Conservation (phyloP, 2,113 vertebrate species). For the Choloepus hoffmanni region DNA sequence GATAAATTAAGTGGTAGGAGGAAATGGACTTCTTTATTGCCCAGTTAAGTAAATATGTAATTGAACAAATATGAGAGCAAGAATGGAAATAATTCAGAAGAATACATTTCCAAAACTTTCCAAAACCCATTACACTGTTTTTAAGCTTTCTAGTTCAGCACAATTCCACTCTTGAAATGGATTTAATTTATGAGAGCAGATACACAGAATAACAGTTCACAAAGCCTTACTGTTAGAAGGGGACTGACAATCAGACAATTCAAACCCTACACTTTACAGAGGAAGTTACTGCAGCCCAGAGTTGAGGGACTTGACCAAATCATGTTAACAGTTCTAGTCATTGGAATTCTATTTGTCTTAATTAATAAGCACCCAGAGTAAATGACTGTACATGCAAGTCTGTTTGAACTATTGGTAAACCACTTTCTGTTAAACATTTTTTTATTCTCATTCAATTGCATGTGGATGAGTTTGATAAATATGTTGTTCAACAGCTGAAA, state of each 20-base stretch:
- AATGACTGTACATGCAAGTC: neutral
- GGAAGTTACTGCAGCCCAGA: neutral
- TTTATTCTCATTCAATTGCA: slow-evolving; percentile 19
- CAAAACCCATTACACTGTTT: neutral
- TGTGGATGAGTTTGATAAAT: neutral
- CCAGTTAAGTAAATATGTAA: slow-evolving; percentile 1
- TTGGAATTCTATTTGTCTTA: neutral
- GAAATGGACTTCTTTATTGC: slow-evolving; percentile 46
- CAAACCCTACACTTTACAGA: neutral
- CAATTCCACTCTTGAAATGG: neutral
- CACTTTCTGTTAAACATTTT: slow-evolving; percentile 1
- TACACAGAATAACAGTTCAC: neutral
- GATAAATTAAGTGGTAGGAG: neutral
- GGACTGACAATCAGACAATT: neutral
- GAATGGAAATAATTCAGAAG: slow-evolving; percentile 47
- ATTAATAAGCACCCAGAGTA: neutral
- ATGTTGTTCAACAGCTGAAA: slow-evolving; percentile 47
- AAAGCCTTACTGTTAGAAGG: neutral
- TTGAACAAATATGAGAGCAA: slow-evolving; percentile 1
- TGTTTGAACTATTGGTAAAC: slow-evolving; percentile 4
- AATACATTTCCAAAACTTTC: slow-evolving; percentile 1
- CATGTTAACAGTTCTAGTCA: neutral
- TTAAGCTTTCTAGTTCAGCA: neutral
- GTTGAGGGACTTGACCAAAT: neutral
- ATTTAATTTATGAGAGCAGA: neutral